A percentile compares a stretch with the other conserved stretches of the same genome.
Evolutionary conservation across 2,888 invertebrate species (phyloP).

Genomic region (Noctua janthe): DNA sequence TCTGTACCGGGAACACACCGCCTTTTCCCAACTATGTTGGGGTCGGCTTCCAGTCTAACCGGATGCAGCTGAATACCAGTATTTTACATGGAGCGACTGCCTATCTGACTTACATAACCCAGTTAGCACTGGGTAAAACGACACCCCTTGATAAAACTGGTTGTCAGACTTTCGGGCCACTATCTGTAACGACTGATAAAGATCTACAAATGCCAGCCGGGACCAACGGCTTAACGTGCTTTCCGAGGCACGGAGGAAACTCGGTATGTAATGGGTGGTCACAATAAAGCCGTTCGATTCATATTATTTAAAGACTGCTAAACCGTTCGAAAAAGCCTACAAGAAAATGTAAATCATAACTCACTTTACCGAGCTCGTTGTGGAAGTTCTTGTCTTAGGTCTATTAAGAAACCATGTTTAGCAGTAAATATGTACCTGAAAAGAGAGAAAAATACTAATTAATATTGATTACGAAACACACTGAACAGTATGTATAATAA

Average conservation of each 20-base stretch:
- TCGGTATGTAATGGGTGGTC: not conserved
- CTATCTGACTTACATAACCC: not conserved
- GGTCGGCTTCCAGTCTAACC: not conserved
- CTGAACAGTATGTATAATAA: not conserved
- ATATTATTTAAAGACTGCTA: not conserved
- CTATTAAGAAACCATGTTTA: not conserved
- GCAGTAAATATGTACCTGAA: constrained; percentile 25
- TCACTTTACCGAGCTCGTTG: not conserved
- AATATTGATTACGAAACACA: not conserved
- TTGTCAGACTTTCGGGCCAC: not conserved
- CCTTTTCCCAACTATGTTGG: not conserved
- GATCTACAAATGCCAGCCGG: not conserved
- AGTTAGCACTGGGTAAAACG: not conserved
- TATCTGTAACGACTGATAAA: not conserved
- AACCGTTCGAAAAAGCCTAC: not conserved
- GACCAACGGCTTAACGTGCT: not conserved
- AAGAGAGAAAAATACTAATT: not conserved
- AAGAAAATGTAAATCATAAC: not conserved
- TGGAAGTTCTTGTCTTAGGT: not conserved
- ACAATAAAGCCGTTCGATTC: not conserved
- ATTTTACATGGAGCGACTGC: not conserved
- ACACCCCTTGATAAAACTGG: not conserved
- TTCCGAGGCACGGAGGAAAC: not conserved
- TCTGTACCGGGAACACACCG: not conserved
- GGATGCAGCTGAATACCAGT: not conserved